Conservation (phyloP, 2,113 vertebrate species). For the Coryphaenoides rupestris region DNA sequence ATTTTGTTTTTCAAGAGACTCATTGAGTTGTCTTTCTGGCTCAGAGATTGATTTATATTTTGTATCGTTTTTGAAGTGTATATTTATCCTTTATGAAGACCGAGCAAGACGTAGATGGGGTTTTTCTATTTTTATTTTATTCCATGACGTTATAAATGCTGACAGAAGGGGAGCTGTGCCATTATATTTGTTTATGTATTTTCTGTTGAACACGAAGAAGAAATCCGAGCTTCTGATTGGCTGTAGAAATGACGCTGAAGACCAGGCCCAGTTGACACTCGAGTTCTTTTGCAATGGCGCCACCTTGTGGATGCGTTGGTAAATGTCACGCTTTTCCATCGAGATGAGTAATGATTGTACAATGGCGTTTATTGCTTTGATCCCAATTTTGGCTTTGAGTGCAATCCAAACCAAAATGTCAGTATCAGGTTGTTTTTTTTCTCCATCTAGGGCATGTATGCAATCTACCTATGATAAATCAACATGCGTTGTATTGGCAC, state of each 20-base stretch:
- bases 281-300: slow-evolving; percentile 27
- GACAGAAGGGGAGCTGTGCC: slow-evolving; percentile 51
- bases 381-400: slow-evolving; percentile 23
- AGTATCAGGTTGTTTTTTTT: slow-evolving; percentile 20
- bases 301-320: slow-evolving; percentile 49
- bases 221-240: slow-evolving; percentile 1
- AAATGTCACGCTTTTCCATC: too few species aligned
- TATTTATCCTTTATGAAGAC: background rate
- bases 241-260: too few species aligned
- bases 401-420: slow-evolving; percentile 21
- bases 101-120: background rate
- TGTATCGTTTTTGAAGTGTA: slow-evolving; percentile 10
- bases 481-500: slow-evolving; percentile 39
- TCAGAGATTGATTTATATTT: background rate
- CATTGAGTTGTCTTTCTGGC: background rate
- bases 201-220: slow-evolving; percentile 26
- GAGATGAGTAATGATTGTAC: too few species aligned
- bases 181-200: slow-evolving; percentile 43
- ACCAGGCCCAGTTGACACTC: too few species aligned
- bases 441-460: slow-evolving; percentile 52
- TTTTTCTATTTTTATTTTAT: slow-evolving; percentile 11
- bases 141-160: slow-evolving; percentile 16
- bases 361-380: slow-evolving; percentile 34
- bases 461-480: slow-evolving; percentile 49
- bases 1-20: background rate